Evolutionary conservation across 2,113 vertebrate genomes (phyloP).

Genomic region (Petrocephalus microphthalmus): DNA sequence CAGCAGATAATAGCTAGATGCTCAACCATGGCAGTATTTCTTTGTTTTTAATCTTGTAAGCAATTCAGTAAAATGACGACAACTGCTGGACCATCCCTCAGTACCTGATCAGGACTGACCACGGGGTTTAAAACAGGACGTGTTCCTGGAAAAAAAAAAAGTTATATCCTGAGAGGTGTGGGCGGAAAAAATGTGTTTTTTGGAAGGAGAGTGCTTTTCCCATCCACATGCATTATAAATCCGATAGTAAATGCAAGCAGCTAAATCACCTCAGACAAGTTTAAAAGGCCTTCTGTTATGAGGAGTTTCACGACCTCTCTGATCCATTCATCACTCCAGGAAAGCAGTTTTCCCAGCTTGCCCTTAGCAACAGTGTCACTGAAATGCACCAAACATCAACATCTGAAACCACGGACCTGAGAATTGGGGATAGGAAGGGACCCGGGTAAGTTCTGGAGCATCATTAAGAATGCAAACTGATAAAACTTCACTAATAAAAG

Average conservation of each 20-base stretch:
- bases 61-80: neutral
- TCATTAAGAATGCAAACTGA: neutral
- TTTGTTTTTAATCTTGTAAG: neutral
- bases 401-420: neutral
- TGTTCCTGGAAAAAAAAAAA: neutral
- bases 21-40: neutral
- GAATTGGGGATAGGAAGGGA: neutral
- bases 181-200: neutral
- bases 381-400: neutral
- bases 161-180: neutral
- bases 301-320: neutral
- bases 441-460: neutral
- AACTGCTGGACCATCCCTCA: neutral
- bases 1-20: neutral
- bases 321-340: neutral
- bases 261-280: neutral
- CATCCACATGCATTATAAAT: neutral
- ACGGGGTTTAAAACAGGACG: neutral
- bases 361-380: neutral
- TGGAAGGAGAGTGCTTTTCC: neutral
- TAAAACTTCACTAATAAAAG: neutral
- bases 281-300: neutral
- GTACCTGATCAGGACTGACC: neutral
- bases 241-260: neutral
- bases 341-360: neutral